Percentiles rank a stretch among this genome's conserved stretches.
phyloP scores from a whole-genome alignment of 2,113 vertebrate species.

The Ptychochromis oligacanthus region DNA sequence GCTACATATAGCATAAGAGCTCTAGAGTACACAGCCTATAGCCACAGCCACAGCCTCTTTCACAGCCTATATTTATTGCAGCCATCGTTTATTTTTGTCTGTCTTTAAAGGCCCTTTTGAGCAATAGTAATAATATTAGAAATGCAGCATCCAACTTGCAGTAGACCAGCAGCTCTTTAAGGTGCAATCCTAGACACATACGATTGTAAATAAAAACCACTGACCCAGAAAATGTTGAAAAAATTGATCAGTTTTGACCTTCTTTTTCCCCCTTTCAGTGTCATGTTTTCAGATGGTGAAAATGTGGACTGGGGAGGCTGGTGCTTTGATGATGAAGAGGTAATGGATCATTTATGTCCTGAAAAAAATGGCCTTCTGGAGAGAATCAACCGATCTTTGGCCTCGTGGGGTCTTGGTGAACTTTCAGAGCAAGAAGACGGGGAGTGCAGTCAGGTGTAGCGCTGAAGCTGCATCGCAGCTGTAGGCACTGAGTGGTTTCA shows the following conservation, averaged over 20 bases:
- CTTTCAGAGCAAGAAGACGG: conserved; percentile 55
- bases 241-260: not conserved
- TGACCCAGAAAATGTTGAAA: not conserved
- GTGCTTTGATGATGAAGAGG: conserved; percentile 77
- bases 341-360: conserved; percentile 58
- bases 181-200: not conserved
- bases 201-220: not conserved
- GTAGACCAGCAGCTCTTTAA: not conserved
- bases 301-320: conserved; percentile 81
- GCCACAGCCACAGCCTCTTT: too few relatives aligned
- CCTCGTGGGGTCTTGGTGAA: not conserved
- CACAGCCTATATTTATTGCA: too few relatives aligned
- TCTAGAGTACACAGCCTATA: too few relatives aligned
- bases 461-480: not conserved
- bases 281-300: conserved; percentile 45
- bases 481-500: not conserved
- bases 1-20: too few relatives aligned
- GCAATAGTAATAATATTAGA: not conserved
- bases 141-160: not conserved
- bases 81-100: too few relatives aligned
- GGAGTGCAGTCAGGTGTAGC: conserved; percentile 70
- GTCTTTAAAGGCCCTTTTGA: too few relatives aligned
- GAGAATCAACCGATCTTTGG: conserved; percentile 34
- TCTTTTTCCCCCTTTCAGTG: conserved; percentile 43
- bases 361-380: conserved; percentile 39